Conservation (phyloP, 2,888 invertebrate genomes). For the Protodeltote pygarga region DNA sequence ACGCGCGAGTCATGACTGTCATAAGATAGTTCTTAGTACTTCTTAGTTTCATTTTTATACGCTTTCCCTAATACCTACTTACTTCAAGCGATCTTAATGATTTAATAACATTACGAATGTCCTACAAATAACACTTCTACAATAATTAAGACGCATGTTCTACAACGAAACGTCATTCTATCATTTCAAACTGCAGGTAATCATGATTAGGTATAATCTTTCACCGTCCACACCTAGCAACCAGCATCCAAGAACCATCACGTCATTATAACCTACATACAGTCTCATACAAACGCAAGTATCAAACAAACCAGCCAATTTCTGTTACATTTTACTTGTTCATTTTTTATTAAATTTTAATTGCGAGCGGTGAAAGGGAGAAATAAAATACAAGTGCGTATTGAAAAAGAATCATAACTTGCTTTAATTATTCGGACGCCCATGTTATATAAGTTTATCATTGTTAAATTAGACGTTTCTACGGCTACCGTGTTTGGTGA, state of each 20-base stretch:
- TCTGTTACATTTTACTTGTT: slow-evolving; percentile 50
- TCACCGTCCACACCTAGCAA: slow-evolving; percentile 64
- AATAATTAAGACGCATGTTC: slow-evolving; percentile 57
- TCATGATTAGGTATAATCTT: slow-evolving; percentile 65
- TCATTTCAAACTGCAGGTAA: slow-evolving; percentile 44
- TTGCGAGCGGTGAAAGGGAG: slow-evolving; percentile 68
- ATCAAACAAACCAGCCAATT: slow-evolving; percentile 21
- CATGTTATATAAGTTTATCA: slow-evolving; percentile 40
- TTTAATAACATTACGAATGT: too few relatives aligned
- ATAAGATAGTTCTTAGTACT: too few relatives aligned
- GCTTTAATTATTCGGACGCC: slow-evolving; percentile 51
- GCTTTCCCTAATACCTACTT: too few relatives aligned
- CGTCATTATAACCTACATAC: slow-evolving; percentile 1
- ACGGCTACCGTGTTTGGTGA: slow-evolving; percentile 22
- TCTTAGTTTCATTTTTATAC: too few relatives aligned
- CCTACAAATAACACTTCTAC: slow-evolving; percentile 20
- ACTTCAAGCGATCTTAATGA: too few relatives aligned
- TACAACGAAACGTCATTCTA: slow-evolving; percentile 49
- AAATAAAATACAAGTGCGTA: slow-evolving; percentile 57
- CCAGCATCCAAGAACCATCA: slow-evolving; percentile 51
- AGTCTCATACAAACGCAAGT: background rate
- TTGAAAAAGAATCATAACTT: slow-evolving; percentile 47
- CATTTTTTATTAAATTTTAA: slow-evolving; percentile 63
- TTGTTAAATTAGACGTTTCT: slow-evolving; percentile 36
- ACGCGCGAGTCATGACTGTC: too few relatives aligned